phyloP scores from a whole-genome alignment of 2,113 vertebrate species.

The Gavialis gangeticus region DNA sequence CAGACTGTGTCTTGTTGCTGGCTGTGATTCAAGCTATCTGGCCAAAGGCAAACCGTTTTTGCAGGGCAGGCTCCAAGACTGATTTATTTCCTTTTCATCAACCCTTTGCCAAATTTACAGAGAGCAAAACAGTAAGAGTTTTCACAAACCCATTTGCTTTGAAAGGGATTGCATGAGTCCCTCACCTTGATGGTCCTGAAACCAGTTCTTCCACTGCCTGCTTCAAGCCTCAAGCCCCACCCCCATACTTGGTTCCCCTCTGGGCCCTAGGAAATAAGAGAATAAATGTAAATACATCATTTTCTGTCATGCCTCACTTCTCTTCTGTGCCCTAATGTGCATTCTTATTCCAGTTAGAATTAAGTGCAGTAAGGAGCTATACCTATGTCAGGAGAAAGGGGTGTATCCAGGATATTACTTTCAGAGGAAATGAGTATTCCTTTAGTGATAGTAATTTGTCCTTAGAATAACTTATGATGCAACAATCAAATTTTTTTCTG shows the following conservation, averaged over 20 bases:
- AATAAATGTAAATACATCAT: neutral
- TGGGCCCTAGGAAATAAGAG: neutral
- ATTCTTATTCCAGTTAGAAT: neutral
- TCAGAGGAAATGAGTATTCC: neutral
- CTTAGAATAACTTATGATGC: neutral
- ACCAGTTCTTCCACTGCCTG: neutral
- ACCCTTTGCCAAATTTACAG: conserved; percentile 39
- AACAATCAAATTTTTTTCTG: neutral
- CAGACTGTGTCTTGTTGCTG: conserved; percentile 36
- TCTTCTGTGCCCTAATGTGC: neutral
- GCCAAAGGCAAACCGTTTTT: conserved; percentile 27
- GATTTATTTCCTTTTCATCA: neutral
- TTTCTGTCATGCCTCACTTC: neutral
- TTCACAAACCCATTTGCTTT: conserved; percentile 49
- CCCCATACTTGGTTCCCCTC: neutral
- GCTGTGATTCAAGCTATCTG: conserved; percentile 22
- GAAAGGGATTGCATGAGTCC: conserved; percentile 31
- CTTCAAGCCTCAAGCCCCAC: neutral
- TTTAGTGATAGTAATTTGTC: neutral
- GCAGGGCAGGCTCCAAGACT: conserved; percentile 29
- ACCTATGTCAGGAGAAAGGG: neutral
- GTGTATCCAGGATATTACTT: neutral
- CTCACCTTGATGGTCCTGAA: neutral
- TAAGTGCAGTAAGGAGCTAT: neutral
- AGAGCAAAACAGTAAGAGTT: conserved; percentile 32